Base-by-base conservation (phyloP, 1,140 invertebrate genomes). In the Matsumurasca onukii region DNA sequence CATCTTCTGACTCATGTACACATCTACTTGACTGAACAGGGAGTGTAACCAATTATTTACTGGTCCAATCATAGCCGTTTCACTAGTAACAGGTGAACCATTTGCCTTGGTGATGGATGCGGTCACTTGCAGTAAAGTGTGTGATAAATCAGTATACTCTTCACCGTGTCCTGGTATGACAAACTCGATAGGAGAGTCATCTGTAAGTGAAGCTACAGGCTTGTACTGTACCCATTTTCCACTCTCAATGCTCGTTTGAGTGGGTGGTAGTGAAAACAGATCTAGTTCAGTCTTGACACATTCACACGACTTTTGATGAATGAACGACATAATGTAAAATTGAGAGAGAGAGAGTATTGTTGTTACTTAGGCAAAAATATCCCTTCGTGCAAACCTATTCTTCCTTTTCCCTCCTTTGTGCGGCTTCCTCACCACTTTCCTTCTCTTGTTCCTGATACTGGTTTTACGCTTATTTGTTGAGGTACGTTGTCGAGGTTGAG, bases 171-270 rank as follows among this genome's bases (percentile, higher is more conserved):
- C 77, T 24, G 73, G 75, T 31, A 81, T 70, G 57, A 76, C 69
- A 76, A 82, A 82, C 69, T 80, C 77, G 29, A 82, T 75, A 0
- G 75, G 78, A n/a, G 75, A 74, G 70, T 78, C 72, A 29, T 78
- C 73, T 1, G 66, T 71, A 5, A 82, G 59, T 0, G 75, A 76
- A 17, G 77, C 78, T 67, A 80, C 75, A 15, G 78, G 79, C 69
- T 81, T 79, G 71, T 80, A 80, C 69, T 79, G 72, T 34, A 79
- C 67, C 73, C 72, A 78, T 45, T 74, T 9, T 45, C n/a, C 39
- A 12, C n/a, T n/a, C n/a, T n/a, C n/a, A n/a, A n/a, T n/a, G n/a
- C n/a, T n/a, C n/a, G n/a, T n/a, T n/a, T n/a, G 39, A n/a, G 39
- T 45, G n/a, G 39, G 75, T 29, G 79, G 76, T 31, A 82, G 55